Conservation (phyloP, 2,888 invertebrate species). For the Hirtodrosophila histrioides region DNA sequence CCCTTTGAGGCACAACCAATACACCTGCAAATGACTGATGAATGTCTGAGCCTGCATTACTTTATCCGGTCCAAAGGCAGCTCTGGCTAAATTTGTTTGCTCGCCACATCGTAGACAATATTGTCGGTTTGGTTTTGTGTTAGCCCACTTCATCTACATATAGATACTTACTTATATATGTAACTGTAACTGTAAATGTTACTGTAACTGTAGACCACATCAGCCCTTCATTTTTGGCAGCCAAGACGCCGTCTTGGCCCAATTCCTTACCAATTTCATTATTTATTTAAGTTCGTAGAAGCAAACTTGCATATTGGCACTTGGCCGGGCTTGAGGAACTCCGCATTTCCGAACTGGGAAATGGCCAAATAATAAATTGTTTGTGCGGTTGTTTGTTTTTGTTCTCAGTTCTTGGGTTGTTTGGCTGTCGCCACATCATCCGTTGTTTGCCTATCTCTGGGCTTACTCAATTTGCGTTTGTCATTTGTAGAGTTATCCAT, state of each 20-base stretch:
- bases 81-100: conserved; percentile 49
- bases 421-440: conserved; percentile 27
- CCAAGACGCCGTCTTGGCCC: conserved; percentile 42
- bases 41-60: conserved; percentile 17
- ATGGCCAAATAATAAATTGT: conserved; percentile 77
- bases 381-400: conserved; percentile 59
- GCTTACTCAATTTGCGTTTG: conserved; percentile 30
- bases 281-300: conserved; percentile 73
- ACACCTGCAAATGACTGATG: conserved; percentile 55
- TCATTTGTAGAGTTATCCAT: conserved; percentile 48
- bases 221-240: conserved; percentile 26
- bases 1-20: conserved; percentile 26
- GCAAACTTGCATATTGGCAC: conserved; percentile 72
- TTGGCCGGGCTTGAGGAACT: conserved; percentile 15
- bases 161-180: conserved; percentile 5
- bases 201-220: conserved; percentile 28
- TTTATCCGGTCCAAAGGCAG: conserved; percentile 28
- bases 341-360: conserved; percentile 21
- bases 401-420: conserved; percentile 36
- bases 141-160: conserved; percentile 26
- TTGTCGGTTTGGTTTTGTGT: conserved; percentile 7
- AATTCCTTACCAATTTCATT: conserved; percentile 69
- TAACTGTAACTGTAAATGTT: conserved; percentile 13
- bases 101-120: conserved; percentile 35
- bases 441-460: conserved; percentile 46